Conservation (phyloP, 2,797 vertebrate genomes). For the Euthynnus affinis region DNA sequence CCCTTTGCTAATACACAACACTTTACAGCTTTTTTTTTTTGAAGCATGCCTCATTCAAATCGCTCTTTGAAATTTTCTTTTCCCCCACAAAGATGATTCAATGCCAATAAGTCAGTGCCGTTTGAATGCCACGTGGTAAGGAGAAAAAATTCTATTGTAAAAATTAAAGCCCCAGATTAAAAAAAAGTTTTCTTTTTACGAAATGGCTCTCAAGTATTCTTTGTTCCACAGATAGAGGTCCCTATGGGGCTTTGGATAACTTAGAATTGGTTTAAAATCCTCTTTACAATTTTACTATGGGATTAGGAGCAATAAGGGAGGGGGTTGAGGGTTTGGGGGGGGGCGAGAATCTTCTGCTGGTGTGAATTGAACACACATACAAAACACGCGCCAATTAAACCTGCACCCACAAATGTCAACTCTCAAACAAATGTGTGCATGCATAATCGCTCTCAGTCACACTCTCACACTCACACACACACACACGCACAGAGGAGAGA, state of each 20-base stretch:
- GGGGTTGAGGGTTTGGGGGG: neutral
- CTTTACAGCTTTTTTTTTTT: conserved; percentile 60
- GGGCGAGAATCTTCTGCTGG: conserved; percentile 77
- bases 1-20: conserved; percentile 63
- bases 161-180: conserved; percentile 80
- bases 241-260: conserved; percentile 83
- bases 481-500: conserved; percentile 64
- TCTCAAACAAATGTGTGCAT: conserved; percentile 70
- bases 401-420: conserved; percentile 71
- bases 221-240: conserved; percentile 86
- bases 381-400: conserved; percentile 69
- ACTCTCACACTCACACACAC: conserved; percentile 12
- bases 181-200: conserved; percentile 69
- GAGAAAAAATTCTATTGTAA: conserved; percentile 71
- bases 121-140: conserved; percentile 71
- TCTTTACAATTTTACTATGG: conserved; percentile 77
- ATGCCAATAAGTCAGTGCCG: conserved; percentile 67
- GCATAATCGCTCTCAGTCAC: conserved; percentile 57
- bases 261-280: conserved; percentile 82
- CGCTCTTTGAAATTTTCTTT: conserved; percentile 27
- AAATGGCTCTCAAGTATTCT: conserved; percentile 83
- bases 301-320: conserved; percentile 51
- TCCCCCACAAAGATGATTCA: conserved; percentile 41
- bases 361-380: conserved; percentile 77
- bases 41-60: conserved; percentile 53